These are phyloP conservation scores for Phallusia fumigata DNA, from an alignment of 23 tunicate genomes.

Conservation along the genomic window DNA sequence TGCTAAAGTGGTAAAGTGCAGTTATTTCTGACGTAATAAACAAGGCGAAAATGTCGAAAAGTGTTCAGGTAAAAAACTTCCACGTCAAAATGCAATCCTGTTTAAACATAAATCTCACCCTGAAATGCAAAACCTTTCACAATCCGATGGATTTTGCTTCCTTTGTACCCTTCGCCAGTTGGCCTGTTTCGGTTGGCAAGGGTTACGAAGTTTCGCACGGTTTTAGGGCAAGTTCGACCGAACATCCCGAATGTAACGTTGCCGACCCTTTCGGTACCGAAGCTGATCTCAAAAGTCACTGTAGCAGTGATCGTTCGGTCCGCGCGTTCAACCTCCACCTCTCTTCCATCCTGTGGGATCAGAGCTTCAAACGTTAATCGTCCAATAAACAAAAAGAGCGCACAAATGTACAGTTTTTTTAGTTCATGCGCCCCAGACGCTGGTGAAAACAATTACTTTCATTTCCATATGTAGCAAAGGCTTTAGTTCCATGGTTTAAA, in stretches of 20 bases:
- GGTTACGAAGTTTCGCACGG: conserved; percentile 88
- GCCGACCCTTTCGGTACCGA: conserved; percentile 78
- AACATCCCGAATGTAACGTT: conserved; percentile 85
- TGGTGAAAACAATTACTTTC: too few species aligned
- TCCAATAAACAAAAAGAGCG: too few species aligned
- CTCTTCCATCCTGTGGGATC: conserved; percentile 58
- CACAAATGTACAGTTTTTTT: too few species aligned
- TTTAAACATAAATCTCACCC: too few species aligned
- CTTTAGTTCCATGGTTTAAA: too few species aligned
- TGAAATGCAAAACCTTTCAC: conserved; percentile 91
- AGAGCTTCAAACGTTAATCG: not conserved
- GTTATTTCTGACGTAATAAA: not conserved
- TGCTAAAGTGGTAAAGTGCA: too few species aligned
- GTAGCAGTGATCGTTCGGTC: conserved; percentile 90
- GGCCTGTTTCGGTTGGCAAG: conserved; percentile 85
- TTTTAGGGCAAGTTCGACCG: conserved; percentile 89
- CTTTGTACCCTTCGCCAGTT: conserved; percentile 95
- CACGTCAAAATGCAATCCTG: too few species aligned
- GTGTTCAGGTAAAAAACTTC: not conserved
- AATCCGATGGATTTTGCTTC: conserved; percentile 89
- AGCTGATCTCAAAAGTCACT: conserved; percentile 80
- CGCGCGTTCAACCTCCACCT: conserved; percentile 83
- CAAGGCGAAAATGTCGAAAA: not conserved
- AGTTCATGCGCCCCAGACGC: too few species aligned
- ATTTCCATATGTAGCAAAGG: too few species aligned